A percentile compares a stretch with the other conserved stretches of the same genome.
These are phyloP conservation scores for Chrysochloris asiatica DNA, from an alignment of 2,113 vertebrate species.

Conservation along the genomic window DNA sequence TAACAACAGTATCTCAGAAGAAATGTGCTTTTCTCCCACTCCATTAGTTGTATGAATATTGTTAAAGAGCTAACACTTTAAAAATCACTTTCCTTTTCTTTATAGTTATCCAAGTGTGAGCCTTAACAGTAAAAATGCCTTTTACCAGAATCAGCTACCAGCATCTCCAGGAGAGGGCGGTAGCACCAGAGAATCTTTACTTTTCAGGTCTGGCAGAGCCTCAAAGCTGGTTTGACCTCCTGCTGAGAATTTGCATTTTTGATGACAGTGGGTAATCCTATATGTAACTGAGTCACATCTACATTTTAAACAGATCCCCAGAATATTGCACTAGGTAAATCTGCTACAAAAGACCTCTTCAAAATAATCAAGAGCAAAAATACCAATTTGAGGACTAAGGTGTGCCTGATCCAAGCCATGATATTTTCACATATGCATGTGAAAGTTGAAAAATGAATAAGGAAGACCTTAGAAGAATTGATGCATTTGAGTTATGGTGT, in stretches of 20 bases:
- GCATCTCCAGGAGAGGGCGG: neutral
- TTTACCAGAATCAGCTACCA: neutral
- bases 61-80: neutral
- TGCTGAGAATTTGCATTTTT: neutral
- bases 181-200: neutral
- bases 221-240: neutral
- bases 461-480: no score
- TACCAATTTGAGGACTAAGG: no score
- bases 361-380: no score
- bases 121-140: neutral
- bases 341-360: no score
- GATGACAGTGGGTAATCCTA: neutral
- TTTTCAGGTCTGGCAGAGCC: neutral
- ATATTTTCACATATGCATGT: no score
- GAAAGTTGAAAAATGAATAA: no score
- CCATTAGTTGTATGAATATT: neutral
- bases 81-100: neutral
- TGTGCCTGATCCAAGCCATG: no score
- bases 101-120: no score
- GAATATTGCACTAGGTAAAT: no score
- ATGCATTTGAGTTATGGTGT: no score
- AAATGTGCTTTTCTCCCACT: neutral
- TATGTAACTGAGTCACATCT: no score
- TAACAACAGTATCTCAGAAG: neutral
- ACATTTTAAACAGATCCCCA: no score